Evolutionary conservation across 2,113 vertebrate species (phyloP), one percentile per base, ranked within the genome.

Genomic region (Dasyurus viverrinus): DNA sequence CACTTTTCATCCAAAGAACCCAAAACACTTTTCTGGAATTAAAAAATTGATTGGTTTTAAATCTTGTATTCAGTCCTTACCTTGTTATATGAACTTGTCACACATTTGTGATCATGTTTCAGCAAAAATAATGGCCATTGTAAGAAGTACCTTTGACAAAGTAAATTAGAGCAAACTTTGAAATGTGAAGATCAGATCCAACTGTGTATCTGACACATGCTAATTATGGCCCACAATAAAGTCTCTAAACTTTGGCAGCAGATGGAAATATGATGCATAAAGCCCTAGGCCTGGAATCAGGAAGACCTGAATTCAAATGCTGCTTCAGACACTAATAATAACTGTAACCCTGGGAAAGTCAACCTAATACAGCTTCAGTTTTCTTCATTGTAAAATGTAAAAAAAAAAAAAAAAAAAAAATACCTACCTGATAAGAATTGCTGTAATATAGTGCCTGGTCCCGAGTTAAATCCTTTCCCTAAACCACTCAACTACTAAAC

Each of bases 1-100:
- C 53, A 68, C 26, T 93, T 60, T 54, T 96, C 94, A 91, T 52
- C 54, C 89, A 89, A 94, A 94, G 93, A 94, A 94, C 55, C 91
- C 89, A 89, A 95, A 93, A 48, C 55, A 90, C 89, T 94, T 47
- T 47, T 42, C 91, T 92, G 93, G 90, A 84, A 93, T 52, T 47
- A 57, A 94, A 90, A 54, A 94, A 76, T 42, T 52, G 8, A 89
- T 10, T 27, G 53, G 57, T 60, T 96, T 60, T 47, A 89, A 89
- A 50, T 53, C 3, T 94, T n/a, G 60, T 27, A n/a, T 76, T 25
- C 23, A 16, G 26, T 1, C 25, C 24, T 95, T 91, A 57, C 57
- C 47, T 89, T 53, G 68, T 16, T 14, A 27, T 22, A 50, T 96
- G 23, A 46, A 68, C 23, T 84, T 84, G 68, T 84, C 8, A 42